Percentiles rank a stretch among this genome's conserved stretches.
These are phyloP conservation scores for Sceloporus undulatus DNA, from an alignment of 2,113 vertebrate species.

Conservation along the genomic window DNA sequence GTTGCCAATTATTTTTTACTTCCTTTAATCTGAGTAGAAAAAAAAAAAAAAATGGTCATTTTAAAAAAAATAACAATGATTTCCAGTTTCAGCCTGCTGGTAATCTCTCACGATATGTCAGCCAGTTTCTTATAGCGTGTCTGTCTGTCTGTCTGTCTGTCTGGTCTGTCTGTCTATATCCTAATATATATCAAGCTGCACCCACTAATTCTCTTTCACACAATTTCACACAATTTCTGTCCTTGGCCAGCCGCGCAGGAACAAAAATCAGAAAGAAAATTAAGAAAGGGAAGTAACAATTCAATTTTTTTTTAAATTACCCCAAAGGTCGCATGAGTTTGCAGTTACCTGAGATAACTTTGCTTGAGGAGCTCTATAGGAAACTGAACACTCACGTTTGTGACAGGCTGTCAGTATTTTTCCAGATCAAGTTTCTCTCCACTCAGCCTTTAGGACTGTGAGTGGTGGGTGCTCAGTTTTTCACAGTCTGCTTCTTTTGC, in stretches of 20 bases:
- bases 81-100: neutral
- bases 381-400: conserved; percentile 22
- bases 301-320: neutral
- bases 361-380: neutral
- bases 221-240: too few relatives aligned
- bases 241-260: neutral
- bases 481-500: conserved; percentile 3
- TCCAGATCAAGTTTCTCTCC: conserved; percentile 13
- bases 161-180: too few relatives aligned
- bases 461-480: neutral
- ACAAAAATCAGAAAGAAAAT: neutral
- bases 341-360: conserved; percentile 9
- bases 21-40: neutral
- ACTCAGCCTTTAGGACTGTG: neutral
- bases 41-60: too few relatives aligned
- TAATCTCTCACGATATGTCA: neutral
- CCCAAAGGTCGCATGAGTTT: neutral
- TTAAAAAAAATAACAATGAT: neutral
- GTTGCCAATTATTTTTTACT: neutral
- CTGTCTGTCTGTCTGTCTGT: too few relatives aligned
- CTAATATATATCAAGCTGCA: too few relatives aligned
- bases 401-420: neutral
- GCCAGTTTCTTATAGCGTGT: too few relatives aligned
- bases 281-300: neutral
- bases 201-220: neutral